Evolutionary conservation across 2,113 vertebrate genomes (phyloP).

Genomic region (Dicerorhinus sumatrensis): DNA sequence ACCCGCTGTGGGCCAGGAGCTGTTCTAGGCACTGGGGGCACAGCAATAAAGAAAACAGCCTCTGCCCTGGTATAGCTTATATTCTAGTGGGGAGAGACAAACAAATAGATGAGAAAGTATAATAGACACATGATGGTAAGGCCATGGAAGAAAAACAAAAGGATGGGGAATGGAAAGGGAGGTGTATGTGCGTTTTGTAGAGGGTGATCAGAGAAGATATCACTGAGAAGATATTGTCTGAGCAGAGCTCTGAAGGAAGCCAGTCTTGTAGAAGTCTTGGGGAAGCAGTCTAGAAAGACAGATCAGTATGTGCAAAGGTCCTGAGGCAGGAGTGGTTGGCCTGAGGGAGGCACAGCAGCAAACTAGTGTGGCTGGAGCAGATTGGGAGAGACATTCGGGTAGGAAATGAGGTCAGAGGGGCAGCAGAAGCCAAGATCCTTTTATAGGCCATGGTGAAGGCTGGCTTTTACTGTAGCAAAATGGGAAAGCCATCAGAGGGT

Average conservation of each 20-base stretch:
- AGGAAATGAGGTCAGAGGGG: not conserved
- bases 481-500: not conserved
- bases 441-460: not conserved
- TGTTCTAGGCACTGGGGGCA: not conserved
- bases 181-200: not conserved
- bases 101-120: not conserved
- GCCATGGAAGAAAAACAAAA: not conserved
- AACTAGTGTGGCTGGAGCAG: not conserved
- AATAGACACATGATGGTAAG: not conserved
- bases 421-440: not conserved
- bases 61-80: not conserved
- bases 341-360: not conserved
- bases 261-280: not conserved
- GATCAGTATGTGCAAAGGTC: not conserved
- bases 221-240: not conserved
- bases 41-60: not conserved
- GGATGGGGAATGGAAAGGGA: not conserved
- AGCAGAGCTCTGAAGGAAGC: not conserved
- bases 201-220: too few relatives aligned
- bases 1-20: not conserved
- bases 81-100: not conserved
- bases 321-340: not conserved
- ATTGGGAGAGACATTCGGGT: not conserved
- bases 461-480: not conserved
- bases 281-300: not conserved